Evolutionary conservation across 1,140 invertebrate genomes (phyloP).

Genomic region (Drosophila kanapiae): DNA sequence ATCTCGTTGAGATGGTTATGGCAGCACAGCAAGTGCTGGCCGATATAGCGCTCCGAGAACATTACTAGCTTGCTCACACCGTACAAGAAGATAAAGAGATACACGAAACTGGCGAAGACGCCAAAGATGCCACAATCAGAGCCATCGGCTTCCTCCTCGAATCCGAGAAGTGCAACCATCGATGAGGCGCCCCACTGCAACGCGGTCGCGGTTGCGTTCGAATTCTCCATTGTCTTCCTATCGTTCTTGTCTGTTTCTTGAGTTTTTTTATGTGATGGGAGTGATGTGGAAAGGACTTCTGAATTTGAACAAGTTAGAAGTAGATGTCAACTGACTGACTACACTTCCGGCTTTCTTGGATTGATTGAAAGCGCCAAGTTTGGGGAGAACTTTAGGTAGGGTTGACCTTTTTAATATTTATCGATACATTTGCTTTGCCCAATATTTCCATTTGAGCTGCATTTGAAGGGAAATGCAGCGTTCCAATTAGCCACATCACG

Average conservation of each 20-base stretch:
- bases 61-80: constrained; percentile 51
- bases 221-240: constrained; percentile 12
- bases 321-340: constrained; percentile 1
- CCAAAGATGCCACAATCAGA: constrained; percentile 23
- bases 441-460: too few species aligned
- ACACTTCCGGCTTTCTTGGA: too few species aligned
- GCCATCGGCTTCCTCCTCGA: neutral
- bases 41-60: constrained; percentile 52
- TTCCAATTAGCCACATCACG: too few species aligned
- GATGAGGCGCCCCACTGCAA: constrained; percentile 27
- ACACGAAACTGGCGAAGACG: constrained; percentile 49
- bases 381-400: neutral
- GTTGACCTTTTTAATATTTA: neutral
- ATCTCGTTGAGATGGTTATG: constrained; percentile 25
- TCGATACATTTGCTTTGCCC: too few species aligned
- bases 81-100: constrained; percentile 52
- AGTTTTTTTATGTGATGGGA: neutral
- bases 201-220: neutral
- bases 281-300: constrained; percentile 5
- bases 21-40: constrained; percentile 24
- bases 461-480: too few species aligned
- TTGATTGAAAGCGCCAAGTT: neutral
- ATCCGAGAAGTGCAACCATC: neutral
- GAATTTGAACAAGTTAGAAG: neutral
- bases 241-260: neutral